A percentile compares a stretch with the other conserved stretches of the same genome.
phyloP scores from a whole-genome alignment of 2,888 invertebrate genomes.

The Drosophila formosana region DNA sequence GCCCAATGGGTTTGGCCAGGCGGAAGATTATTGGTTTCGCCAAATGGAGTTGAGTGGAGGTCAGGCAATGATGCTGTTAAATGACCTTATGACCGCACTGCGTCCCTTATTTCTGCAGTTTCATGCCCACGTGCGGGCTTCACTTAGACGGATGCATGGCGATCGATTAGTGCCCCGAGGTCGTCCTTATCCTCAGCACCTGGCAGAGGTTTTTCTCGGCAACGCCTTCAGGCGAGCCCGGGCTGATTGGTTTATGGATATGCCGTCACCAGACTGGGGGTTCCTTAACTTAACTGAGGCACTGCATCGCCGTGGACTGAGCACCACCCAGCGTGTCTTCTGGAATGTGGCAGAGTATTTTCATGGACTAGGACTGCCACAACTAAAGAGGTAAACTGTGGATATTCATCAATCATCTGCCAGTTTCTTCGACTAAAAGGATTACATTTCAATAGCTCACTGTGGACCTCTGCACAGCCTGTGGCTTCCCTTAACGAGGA shows the following conservation, averaged over 20 bases:
- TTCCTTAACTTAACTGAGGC: constrained; percentile 90
- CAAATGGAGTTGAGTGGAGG: constrained; percentile 86
- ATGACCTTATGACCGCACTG: constrained; percentile 69
- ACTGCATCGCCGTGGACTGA: constrained; percentile 90
- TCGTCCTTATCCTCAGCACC: constrained; percentile 82
- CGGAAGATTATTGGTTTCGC: constrained; percentile 89
- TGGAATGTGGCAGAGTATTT: constrained; percentile 93
- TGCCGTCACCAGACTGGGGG: constrained; percentile 89
- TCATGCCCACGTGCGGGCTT: constrained; percentile 81
- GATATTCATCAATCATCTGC: too few species aligned
- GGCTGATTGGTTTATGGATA: constrained; percentile 86
- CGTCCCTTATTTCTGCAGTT: constrained; percentile 81
- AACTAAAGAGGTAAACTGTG: constrained; percentile 85
- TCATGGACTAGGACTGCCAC: constrained; percentile 91
- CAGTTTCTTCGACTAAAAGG: neutral
- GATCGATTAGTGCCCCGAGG: constrained; percentile 59
- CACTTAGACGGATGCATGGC: constrained; percentile 76
- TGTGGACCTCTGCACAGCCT: constrained; percentile 94
- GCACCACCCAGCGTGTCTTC: constrained; percentile 91
- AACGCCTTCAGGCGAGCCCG: constrained; percentile 85
- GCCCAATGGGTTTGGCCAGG: constrained; percentile 79
- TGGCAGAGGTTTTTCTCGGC: constrained; percentile 83
- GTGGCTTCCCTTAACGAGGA: constrained; percentile 86
- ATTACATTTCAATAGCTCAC: constrained; percentile 85
- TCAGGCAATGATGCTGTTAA: constrained; percentile 72